Evolutionary conservation across 2,888 invertebrate genomes (phyloP), one percentile per base, ranked within the genome.

Genomic region (Halictus ligatus): DNA sequence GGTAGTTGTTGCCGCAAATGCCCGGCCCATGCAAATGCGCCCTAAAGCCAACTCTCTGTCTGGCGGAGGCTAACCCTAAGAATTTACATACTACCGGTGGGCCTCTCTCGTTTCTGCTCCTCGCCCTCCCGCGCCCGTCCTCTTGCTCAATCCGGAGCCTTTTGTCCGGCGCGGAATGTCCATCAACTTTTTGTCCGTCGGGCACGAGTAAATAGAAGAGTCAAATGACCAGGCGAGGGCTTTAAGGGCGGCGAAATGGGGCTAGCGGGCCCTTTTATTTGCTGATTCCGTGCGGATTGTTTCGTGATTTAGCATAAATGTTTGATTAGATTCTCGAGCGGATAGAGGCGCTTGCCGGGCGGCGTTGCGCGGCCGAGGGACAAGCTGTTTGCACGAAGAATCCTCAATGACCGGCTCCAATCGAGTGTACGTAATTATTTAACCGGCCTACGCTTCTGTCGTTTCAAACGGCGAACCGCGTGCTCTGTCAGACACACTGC

Each of bases 261-360:
- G 92, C 88, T 86, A 69, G n/a, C 77, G 88, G 89, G 91, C 93
- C 94, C 94, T 95, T 95, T 95, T 95, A 95, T 95, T 95, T 94
- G 95, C 94, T 94, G 94, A 95, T 95, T 95, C 94, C 95, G 93
- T 94, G 94, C 94, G 93, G 94, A 95, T 95, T 95, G 95, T 95
- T 95, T 95, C 95, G 95, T 95, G 95, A 95, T 95, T 95, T 95
- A 95, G 95, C 95, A 95, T 95, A 95, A 95, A 95, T 95, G 95
- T 95, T 95, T 95, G 95, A 95, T 95, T 95, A 94, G 95, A 95
- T 95, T 95, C 91, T 88, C 86, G 83, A 84, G 82, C 87, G 88
- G 82, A 78, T 85, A 80, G 88, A 88, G 85, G 80, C 75, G n/a
- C n/a, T n/a, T 67, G 74, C 77, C 81, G 81, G 21, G 77, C 75